phyloP scores from a whole-genome alignment of 2,797 vertebrate genomes.

The Chloroceryle amazona region DNA sequence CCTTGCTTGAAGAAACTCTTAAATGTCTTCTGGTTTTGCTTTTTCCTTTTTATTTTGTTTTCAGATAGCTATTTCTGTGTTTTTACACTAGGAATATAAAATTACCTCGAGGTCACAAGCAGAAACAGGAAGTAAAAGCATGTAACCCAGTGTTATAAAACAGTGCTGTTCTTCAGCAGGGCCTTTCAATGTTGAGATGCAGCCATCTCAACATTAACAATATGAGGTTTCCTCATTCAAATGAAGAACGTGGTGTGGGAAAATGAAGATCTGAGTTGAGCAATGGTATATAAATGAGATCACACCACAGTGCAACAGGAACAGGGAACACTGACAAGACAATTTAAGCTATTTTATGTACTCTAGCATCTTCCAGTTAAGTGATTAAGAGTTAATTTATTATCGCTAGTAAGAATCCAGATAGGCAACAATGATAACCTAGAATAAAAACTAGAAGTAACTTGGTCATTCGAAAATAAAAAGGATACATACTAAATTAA shows the following conservation, averaged over 20 bases:
- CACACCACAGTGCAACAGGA: not conserved
- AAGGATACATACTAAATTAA: not conserved
- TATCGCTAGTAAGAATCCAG: not conserved
- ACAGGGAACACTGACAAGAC: not conserved
- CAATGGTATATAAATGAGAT: not conserved
- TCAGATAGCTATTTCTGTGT: not conserved
- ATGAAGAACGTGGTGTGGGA: not conserved
- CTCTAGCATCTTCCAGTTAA: not conserved
- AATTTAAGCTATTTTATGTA: not conserved
- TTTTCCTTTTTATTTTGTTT: not conserved
- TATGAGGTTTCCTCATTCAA: not conserved
- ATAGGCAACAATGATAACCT: not conserved
- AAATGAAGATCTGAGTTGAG: not conserved
- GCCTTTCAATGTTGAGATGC: not conserved
- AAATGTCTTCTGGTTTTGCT: not conserved
- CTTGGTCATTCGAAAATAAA: not conserved
- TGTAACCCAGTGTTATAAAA: not conserved
- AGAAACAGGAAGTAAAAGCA: not conserved
- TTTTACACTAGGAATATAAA: not conserved
- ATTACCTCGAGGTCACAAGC: not conserved
- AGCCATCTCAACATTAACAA: not conserved
- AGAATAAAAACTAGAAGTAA: not conserved
- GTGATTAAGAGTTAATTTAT: not conserved
- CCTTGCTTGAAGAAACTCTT: not conserved
- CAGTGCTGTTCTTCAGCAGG: not conserved